These are phyloP conservation scores for Brachyptera putata DNA, from an alignment of 2,888 invertebrate species.

Conservation along the genomic window DNA sequence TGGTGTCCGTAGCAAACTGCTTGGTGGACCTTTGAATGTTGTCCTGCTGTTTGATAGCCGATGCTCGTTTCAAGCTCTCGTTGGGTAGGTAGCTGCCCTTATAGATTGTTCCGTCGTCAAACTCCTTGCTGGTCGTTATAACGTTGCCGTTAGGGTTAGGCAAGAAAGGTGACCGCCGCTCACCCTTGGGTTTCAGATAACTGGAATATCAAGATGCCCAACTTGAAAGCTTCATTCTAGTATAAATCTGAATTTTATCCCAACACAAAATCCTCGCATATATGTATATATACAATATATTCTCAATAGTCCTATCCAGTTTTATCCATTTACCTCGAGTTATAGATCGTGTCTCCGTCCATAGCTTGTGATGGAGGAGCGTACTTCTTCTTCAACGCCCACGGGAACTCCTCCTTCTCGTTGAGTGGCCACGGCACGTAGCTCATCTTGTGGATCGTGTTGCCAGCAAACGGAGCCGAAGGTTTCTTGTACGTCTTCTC, in stretches of 20 bases:
- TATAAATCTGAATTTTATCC: too few relatives aligned
- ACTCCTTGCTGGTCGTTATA: not conserved
- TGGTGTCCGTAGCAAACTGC: slow-evolving; percentile 5
- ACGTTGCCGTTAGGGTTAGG: not conserved
- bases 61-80: not conserved
- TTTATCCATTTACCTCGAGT: too few relatives aligned
- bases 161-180: not conserved
- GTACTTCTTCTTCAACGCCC: not conserved
- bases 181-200: not conserved
- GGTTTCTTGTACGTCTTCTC: not conserved
- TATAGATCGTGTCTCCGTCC: slow-evolving; percentile 12
- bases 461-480: not conserved
- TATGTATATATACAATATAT: too few relatives aligned
- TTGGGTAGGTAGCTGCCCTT: not conserved
- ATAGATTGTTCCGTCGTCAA: not conserved
- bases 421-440: slow-evolving; percentile 8
- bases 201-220: not conserved
- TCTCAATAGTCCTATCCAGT: too few relatives aligned
- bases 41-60: not conserved
- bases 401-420: slow-evolving; percentile 6
- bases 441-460: slow-evolving; percentile 14
- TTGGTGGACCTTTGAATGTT: not conserved
- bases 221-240: too few relatives aligned
- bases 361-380: not conserved
- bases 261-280: too few relatives aligned